These are phyloP conservation scores for Silurus aristotelis DNA, from an alignment of 2,797 vertebrate genomes.

Conservation along the genomic window DNA sequence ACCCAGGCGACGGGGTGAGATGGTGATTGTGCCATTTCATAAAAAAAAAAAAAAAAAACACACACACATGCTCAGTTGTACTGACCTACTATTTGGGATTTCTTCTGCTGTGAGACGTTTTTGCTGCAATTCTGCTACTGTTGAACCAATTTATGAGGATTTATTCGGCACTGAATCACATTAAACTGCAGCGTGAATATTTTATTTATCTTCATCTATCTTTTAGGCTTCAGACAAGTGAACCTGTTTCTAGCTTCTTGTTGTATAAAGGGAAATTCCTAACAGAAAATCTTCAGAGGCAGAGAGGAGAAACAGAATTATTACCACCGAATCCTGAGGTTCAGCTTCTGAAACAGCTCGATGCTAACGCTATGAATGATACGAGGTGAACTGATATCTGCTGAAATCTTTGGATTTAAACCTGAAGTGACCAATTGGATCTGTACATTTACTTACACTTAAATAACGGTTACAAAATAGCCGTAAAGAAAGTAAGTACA, in stretches of 20 bases:
- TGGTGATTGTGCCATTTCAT: neutral
- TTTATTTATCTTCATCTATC: neutral
- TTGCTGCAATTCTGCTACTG: neutral
- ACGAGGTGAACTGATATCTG: neutral
- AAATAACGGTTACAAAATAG: neutral
- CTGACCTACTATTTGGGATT: neutral
- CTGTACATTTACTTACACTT: no score
- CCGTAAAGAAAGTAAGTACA: neutral
- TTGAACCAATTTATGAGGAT: neutral
- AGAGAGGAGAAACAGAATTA: neutral
- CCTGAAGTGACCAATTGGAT: neutral
- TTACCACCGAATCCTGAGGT: neutral
- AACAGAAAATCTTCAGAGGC: neutral
- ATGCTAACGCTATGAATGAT: neutral
- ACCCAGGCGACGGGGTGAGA: neutral
- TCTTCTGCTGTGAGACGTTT: no score
- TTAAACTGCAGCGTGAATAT: neutral
- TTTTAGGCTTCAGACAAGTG: neutral
- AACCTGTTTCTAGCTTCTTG: neutral
- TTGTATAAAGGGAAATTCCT: neutral
- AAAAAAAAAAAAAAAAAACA: neutral
- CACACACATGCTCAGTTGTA: neutral
- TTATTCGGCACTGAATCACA: neutral
- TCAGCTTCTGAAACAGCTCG: neutral
- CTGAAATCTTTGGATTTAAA: neutral